Base-by-base conservation (phyloP, 2,797 vertebrate species). In the Sebastes steindachneri region DNA sequence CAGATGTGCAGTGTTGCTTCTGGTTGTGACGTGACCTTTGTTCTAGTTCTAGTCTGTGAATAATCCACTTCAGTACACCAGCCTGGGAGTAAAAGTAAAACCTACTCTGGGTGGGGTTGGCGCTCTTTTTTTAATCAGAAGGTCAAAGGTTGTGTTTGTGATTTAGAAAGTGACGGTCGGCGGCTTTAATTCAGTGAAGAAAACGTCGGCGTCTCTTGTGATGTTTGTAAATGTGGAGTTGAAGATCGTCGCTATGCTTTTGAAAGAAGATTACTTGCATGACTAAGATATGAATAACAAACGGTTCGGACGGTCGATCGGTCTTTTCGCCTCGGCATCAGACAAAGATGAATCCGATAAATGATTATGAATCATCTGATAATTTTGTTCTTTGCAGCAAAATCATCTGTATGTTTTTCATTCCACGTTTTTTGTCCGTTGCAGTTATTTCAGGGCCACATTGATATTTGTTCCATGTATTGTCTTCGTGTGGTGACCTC, bases 401-500 rank as follows among this genome's bases (percentile, higher is more conserved):
- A 45, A 45, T 65, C 63, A 25, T 48, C 35, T 19, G 23, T 14
- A 37, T 37, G 1, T 25, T 23, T 55, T 54, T 68, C 11, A 31
- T 55, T 21, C 21, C 6, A 12, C 6, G 1, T n/a, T 67, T 45
- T 9, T 12, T 45, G 31, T 25, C 51, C 0, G 19, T 9, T 69
- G 28, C 21, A 4, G 53, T 33, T 68, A 55, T 65, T 80, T 82
- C 48, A 31, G 63, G 75, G 59, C 77, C 15, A 57, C 45, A 0
- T 60, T 41, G 6, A 55, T 81, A 69, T 91, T 90, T 88, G 69
- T 90, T 90, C 88, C 90, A 1, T 2, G 37, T 67, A 85, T 93
- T 92, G 89, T 92, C 65, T 73, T 4, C 0, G 10, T 3, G 70
- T 28, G 0, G 45, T 66, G 75, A 77, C 82, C 73, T 86, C 25